Percentiles rank a stretch among this genome's conserved stretches.
Conservation (phyloP, 2,113 vertebrate species). For the Sebastes fasciatus region DNA sequence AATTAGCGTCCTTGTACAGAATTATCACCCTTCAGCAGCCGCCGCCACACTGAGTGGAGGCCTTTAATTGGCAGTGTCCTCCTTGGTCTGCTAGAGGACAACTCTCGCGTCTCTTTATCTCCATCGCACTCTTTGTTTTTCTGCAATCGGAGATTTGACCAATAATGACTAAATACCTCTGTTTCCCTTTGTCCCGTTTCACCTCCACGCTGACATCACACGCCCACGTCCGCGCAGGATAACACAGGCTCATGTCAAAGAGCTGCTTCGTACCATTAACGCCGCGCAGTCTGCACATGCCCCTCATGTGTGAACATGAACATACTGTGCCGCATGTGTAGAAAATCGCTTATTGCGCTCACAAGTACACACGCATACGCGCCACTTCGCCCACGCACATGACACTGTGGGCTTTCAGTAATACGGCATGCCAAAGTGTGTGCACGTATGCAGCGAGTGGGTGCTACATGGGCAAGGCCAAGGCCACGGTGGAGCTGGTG, state of each 20-base stretch:
- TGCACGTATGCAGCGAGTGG: conserved; percentile 68
- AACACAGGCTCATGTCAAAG: conserved; percentile 23
- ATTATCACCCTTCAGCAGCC: conserved; percentile 72
- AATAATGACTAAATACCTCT: conserved; percentile 45
- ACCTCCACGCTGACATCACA: conserved; percentile 27
- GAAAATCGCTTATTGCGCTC: conserved; percentile 51
- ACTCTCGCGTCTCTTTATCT: conserved; percentile 44
- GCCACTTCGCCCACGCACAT: conserved; percentile 70
- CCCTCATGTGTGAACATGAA: conserved; percentile 41
- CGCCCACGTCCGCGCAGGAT: conserved; percentile 5
- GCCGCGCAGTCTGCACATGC: conserved; percentile 4
- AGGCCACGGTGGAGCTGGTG: conserved; percentile 58
- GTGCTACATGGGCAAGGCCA: conserved; percentile 64
- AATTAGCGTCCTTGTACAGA: conserved; percentile 76
- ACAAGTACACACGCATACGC: conserved; percentile 61
- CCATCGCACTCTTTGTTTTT: conserved; percentile 7
- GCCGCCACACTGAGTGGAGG: conserved; percentile 37
- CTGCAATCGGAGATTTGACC: conserved; percentile 33
- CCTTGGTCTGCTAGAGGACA: conserved; percentile 40
- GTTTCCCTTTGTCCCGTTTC: conserved; percentile 31
- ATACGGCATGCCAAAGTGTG: conserved; percentile 43
- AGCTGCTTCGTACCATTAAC: conserved; percentile 21
- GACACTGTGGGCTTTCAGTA: conserved; percentile 59
- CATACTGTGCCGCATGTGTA: conserved; percentile 60
- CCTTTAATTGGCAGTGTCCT: conserved; percentile 70